These are phyloP conservation scores for Mormyrops attenuatus DNA, from an alignment of 2,797 vertebrate genomes.

Conservation along the genomic window DNA sequence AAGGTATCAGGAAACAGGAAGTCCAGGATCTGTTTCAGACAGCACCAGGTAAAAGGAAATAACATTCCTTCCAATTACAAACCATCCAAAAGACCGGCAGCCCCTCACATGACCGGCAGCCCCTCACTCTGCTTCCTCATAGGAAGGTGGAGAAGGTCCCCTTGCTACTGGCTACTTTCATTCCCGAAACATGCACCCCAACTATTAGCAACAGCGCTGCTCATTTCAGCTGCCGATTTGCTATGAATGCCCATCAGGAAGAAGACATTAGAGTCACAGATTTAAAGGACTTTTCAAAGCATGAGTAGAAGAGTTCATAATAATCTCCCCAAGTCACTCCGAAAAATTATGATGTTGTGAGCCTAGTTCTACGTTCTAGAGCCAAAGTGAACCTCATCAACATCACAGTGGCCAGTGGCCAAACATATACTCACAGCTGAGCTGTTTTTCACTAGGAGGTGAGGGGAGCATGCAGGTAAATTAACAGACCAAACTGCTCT, in stretches of 20 bases:
- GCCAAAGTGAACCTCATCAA: constrained; percentile 6
- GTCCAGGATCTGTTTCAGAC: background rate
- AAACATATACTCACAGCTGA: background rate
- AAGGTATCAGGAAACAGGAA: background rate
- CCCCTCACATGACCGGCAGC: background rate
- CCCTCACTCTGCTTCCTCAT: background rate
- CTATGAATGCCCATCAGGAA: background rate
- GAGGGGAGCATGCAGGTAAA: constrained; percentile 19
- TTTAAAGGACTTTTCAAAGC: background rate
- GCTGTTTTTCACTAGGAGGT: constrained; percentile 7
- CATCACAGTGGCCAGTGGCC: background rate
- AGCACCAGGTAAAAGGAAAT: background rate
- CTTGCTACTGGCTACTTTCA: background rate
- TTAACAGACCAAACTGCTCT: background rate
- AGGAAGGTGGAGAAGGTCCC: background rate
- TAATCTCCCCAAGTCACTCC: background rate
- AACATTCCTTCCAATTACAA: background rate
- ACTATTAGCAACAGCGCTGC: background rate
- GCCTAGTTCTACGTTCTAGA: background rate
- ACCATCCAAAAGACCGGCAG: background rate
- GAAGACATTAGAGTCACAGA: background rate
- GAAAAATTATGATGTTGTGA: background rate
- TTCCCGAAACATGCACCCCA: background rate
- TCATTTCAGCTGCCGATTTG: background rate
- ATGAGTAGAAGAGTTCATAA: constrained; percentile 1